Evolutionary conservation across 2,113 vertebrate genomes (phyloP), one percentile per base, ranked within the genome.

Genomic region (Sardina pilchardus): DNA sequence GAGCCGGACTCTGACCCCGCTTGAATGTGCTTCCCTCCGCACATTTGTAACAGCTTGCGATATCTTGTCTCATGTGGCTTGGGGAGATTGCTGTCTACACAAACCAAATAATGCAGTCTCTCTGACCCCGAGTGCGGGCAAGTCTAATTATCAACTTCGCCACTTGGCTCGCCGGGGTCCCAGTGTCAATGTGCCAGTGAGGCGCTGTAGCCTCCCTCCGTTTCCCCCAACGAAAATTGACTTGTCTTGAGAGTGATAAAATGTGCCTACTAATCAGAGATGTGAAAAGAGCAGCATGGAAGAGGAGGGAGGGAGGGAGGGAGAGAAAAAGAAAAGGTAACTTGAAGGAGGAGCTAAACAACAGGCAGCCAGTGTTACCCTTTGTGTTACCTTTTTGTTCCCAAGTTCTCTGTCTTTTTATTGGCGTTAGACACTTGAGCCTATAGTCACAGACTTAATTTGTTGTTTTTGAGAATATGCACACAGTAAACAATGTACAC

Each of bases 61-160:
- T 94, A 94, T 95, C 94, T 91, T 92, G 94, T 94, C 95, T 96
- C 96, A 96, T 94, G 94, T 95, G 95, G 96, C 91, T 96, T 94
- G 94, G 95, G 95, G 95, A 97, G 97, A 97, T 96, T 96, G 94
- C 95, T 97, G 95, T 93, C 96, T 96, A 96, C 94, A 94, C 94
- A 96, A 95, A 94, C 94, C 95, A 96, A 96, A 94, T 95, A 95
- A 96, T 95, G 96, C 94, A 92, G 92, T 96, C 94, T 93, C 92
- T 96, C 93, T 63, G 56, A 92, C 92, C 94, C 91, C 93, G 92
- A 93, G 93, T 94, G 96, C 93, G 94, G 93, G 90, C 90, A 94
- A 95, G 93, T 95, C 95, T 96, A 95, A 97, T 97, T 97, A 96
- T 96, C 95, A 95, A 95, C 94, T 92, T 93, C 93, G 93, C 94